Evolutionary conservation across 1,140 invertebrate species (phyloP), one percentile per base, ranked within the genome.

Genomic region (Cydia strobilella): DNA sequence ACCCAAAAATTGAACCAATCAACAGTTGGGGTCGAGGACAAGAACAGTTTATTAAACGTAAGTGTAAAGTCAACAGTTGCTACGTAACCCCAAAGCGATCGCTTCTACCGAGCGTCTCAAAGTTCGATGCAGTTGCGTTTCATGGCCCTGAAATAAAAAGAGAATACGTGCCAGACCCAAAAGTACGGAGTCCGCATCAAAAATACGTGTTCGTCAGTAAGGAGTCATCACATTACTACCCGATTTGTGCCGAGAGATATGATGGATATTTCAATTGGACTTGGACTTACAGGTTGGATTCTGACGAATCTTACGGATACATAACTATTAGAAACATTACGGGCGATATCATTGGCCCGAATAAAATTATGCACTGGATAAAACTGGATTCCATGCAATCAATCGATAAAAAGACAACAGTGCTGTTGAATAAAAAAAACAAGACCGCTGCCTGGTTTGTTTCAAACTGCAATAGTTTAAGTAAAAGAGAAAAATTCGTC

Each of bases 361-460:
- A 39, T 66, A 42, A 12, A 9, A 23, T 73, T 13, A 74, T 78
- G 35, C 2, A 63, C 12, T 82, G 80, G 80, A 59, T 74, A 6
- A 39, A 13, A 42, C 27, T 66, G 3, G 45, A 13, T 18, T 48
- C 18, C 2, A 75, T 77, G 74, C 12, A 73, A 42, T 48, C 65
- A 20, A 35, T 75, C 15, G 10, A 27, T 42, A 20, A 76, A 13
- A 5, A 39, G 1, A 51, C 63, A 25, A 77, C 31, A 73, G 3
- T 42, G 3, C 13, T 13, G 1, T 59, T 82, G 42, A 72, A 76
- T 42, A 88, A 78, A 15, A 87, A 90, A 73, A 87, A 73, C n/a
- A 90, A 88, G 72, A 66, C 86, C 4, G 93, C 93, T 3, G 93
- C 93, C 0, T 95, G 94, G 94, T 93, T 95, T 76, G 94, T 95